These are phyloP conservation scores for Crocidura indochinensis DNA, from an alignment of 2,797 vertebrate species.

Conservation along the genomic window DNA sequence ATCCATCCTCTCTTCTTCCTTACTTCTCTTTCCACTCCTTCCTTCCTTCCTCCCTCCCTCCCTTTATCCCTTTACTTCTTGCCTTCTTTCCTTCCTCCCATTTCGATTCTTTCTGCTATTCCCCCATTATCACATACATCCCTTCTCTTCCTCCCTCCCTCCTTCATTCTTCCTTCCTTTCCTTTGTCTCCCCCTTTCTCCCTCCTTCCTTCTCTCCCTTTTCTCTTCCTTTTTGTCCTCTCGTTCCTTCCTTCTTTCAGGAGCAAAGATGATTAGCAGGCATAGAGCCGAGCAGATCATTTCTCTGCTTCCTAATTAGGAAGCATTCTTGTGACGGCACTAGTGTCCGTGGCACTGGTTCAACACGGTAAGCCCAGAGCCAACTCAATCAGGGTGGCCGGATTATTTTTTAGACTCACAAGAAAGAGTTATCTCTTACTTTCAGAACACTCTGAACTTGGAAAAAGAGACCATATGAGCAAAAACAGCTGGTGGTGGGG, in stretches of 20 bases:
- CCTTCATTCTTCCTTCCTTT: too few relatives aligned
- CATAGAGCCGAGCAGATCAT: conserved; percentile 76
- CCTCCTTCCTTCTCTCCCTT: too few relatives aligned
- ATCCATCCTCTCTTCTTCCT: too few relatives aligned
- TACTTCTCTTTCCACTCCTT: too few relatives aligned
- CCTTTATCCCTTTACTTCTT: too few relatives aligned
- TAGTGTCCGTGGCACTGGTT: conserved; percentile 35
- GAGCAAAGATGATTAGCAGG: conserved; percentile 73
- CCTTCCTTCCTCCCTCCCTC: too few relatives aligned
- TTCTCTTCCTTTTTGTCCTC: neutral
- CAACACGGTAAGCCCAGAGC: conserved; percentile 62
- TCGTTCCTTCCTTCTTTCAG: neutral
- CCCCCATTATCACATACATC: too few relatives aligned
- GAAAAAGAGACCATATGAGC: conserved; percentile 16
- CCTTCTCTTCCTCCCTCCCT: too few relatives aligned
- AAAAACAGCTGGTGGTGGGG: neutral
- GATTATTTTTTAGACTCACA: conserved; percentile 47
- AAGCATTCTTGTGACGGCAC: conserved; percentile 64
- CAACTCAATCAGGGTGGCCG: neutral
- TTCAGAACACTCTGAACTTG: conserved; percentile 35
- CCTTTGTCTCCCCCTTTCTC: neutral
- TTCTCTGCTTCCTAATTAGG: conserved; percentile 87
- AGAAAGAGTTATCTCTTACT: neutral
- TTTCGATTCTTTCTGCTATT: neutral
- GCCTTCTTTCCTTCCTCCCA: too few relatives aligned